A percentile compares a stretch with the other conserved stretches of the same genome.
phyloP scores from a whole-genome alignment of 2,888 invertebrate species.

The Drosophila nr. medialis region DNA sequence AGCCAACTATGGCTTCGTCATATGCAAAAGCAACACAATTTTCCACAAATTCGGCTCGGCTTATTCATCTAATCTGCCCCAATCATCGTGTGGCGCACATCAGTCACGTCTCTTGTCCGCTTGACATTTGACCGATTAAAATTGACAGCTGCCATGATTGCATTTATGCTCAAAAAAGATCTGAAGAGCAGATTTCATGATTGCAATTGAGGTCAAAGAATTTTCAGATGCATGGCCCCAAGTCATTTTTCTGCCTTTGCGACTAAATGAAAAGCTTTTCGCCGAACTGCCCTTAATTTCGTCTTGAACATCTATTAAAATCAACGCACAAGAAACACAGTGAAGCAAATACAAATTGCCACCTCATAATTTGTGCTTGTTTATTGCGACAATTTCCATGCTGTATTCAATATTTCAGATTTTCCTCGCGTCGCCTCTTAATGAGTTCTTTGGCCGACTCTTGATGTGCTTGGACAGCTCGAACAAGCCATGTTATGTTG shows the following conservation, averaged over 20 bases:
- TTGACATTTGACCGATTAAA: conserved; percentile 74
- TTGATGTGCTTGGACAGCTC: conserved; percentile 53
- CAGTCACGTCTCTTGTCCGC: conserved; percentile 49
- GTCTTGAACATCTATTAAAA: conserved; percentile 41
- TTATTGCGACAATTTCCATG: conserved; percentile 60
- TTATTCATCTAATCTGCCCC: conserved; percentile 65
- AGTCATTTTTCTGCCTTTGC: neutral
- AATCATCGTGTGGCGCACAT: conserved; percentile 50
- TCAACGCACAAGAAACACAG: conserved; percentile 19
- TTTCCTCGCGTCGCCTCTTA: conserved; percentile 34
- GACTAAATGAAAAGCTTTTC: conserved; percentile 26
- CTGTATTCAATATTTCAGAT: conserved; percentile 55
- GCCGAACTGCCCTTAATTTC: conserved; percentile 47
- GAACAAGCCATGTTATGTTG: conserved; percentile 47
- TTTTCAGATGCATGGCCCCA: conserved; percentile 31
- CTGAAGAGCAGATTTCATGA: conserved; percentile 44
- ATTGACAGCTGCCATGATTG: conserved; percentile 78
- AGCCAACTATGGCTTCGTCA: conserved; percentile 33
- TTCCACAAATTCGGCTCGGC: conserved; percentile 43
- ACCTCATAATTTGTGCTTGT: conserved; percentile 30
- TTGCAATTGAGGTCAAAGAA: conserved; percentile 34
- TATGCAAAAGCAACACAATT: conserved; percentile 67
- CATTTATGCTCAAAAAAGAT: conserved; percentile 57
- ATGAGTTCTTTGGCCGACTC: conserved; percentile 42
- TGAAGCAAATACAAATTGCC: conserved; percentile 16